These are phyloP conservation scores for Suncus etruscus DNA, from an alignment of 2,113 vertebrate genomes.

Conservation along the genomic window DNA sequence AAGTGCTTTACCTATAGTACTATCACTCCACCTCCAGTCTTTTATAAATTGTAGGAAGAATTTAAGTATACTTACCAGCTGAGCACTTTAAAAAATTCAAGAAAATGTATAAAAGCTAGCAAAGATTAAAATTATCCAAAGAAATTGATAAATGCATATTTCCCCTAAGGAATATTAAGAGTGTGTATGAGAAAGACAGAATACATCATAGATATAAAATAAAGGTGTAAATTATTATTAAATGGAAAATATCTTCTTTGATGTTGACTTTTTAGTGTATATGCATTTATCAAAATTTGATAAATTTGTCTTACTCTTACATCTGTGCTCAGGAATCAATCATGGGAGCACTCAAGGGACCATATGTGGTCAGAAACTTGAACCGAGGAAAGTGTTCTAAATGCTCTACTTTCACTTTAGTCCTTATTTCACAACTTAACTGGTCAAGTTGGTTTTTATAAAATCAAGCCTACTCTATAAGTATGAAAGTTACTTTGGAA, in stretches of 20 bases:
- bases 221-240: conserved; percentile 44
- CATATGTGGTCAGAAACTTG: too few relatives aligned
- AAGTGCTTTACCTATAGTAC: too few relatives aligned
- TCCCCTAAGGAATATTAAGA: conserved; percentile 37
- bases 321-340: too few relatives aligned
- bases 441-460: background rate
- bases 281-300: conserved; percentile 55
- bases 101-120: background rate
- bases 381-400: too few relatives aligned
- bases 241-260: conserved; percentile 46
- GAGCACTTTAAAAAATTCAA: conserved; percentile 50
- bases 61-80: conserved; percentile 52
- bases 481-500: background rate
- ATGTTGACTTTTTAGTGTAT: conserved; percentile 62
- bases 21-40: too few relatives aligned
- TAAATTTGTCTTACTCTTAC: too few relatives aligned
- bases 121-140: conserved; percentile 51
- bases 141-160: conserved; percentile 8
- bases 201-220: conserved; percentile 41
- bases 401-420: too few relatives aligned
- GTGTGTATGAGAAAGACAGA: conserved; percentile 49
- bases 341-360: too few relatives aligned
- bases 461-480: background rate
- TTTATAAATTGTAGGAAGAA: conserved; percentile 32
- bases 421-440: background rate